These are phyloP conservation scores for Ormia ochracea DNA, from an alignment of 2,888 invertebrate species.

Conservation along the genomic window DNA sequence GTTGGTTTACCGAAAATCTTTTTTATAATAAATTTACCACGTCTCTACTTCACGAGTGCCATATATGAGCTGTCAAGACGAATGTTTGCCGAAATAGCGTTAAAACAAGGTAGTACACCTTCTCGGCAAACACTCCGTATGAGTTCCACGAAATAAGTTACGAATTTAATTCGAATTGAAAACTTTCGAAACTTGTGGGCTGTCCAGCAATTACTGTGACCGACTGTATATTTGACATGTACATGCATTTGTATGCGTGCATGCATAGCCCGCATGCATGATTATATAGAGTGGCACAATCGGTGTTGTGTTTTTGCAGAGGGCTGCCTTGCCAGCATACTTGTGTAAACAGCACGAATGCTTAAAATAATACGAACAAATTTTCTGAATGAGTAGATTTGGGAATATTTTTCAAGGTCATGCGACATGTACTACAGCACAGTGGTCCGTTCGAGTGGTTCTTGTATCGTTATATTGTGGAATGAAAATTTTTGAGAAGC, in stretches of 20 bases:
- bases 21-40: no score
- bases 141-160: no score
- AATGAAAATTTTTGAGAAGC: conserved; percentile 7
- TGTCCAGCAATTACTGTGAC: no score
- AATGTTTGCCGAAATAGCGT: no score
- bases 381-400: conserved; percentile 57
- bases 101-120: no score
- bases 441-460: conserved; percentile 22
- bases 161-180: no score
- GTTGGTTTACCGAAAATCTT: no score
- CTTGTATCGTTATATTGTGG: conserved; percentile 2
- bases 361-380: conserved; percentile 32
- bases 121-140: no score
- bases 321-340: background rate
- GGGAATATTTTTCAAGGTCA: conserved; percentile 75
- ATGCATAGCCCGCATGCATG: background rate
- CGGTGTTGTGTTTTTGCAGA: background rate
- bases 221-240: background rate
- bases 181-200: no score
- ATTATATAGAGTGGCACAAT: background rate
- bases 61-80: no score
- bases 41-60: no score
- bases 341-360: conserved; percentile 35
- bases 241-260: no score
- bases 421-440: conserved; percentile 22